Percentiles rank a stretch among this genome's conserved stretches.
These are phyloP conservation scores for Xiphophorus birchmanni DNA, from an alignment of 2,797 vertebrate genomes.

Conservation along the genomic window DNA sequence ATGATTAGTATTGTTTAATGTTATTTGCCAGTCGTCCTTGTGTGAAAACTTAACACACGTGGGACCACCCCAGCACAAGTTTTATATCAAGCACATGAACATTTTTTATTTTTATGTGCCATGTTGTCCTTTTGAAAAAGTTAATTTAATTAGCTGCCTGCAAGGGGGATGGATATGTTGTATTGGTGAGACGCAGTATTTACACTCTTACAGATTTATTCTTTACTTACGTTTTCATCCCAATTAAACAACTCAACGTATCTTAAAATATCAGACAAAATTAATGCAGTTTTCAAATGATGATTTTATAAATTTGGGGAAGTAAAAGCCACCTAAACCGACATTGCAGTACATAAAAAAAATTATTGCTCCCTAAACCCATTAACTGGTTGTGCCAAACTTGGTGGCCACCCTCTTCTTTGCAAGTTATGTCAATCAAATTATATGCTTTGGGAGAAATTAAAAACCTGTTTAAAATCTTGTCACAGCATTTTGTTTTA, in stretches of 20 bases:
- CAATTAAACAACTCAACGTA: background rate
- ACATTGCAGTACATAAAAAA: background rate
- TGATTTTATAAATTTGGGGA: background rate
- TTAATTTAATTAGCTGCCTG: slow-evolving; percentile 10
- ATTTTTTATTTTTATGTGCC: slow-evolving; percentile 1
- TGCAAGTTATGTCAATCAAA: background rate
- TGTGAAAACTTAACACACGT: slow-evolving; percentile 12
- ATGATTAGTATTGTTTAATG: slow-evolving; percentile 12
- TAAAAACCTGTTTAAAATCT: background rate
- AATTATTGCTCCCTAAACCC: background rate
- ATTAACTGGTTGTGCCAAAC: background rate
- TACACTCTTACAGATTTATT: background rate
- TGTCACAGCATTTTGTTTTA: background rate
- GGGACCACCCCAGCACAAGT: slow-evolving; percentile 12
- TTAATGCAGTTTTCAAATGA: background rate
- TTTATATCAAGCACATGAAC: slow-evolving; percentile 7
- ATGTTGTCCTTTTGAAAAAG: slow-evolving; percentile 10
- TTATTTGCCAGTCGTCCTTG: slow-evolving; percentile 19
- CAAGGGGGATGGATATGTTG: background rate
- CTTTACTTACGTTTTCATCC: background rate
- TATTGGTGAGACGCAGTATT: background rate
- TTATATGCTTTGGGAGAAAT: background rate
- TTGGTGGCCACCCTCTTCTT: background rate
- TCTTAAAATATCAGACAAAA: background rate
- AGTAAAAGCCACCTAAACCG: background rate